These are phyloP conservation scores for Nycticebus coucang DNA, from an alignment of 2,113 vertebrate species.

Conservation along the genomic window DNA sequence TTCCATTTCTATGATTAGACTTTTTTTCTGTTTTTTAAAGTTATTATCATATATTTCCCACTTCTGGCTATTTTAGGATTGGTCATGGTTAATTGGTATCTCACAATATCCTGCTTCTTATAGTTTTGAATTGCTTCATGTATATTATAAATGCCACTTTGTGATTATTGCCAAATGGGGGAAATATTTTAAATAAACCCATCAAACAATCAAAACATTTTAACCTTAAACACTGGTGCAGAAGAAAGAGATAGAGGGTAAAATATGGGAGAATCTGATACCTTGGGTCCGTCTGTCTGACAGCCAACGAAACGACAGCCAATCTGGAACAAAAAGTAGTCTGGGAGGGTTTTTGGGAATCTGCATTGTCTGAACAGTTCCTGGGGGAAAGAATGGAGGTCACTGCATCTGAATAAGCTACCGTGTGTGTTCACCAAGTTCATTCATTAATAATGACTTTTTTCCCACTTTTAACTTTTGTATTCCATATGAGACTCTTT, in stretches of 20 bases:
- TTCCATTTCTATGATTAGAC: neutral
- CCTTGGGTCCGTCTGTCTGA: neutral
- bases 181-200: too few relatives aligned
- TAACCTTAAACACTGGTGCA: neutral
- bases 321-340: neutral
- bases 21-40: neutral
- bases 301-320: neutral
- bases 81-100: neutral
- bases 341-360: neutral
- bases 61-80: neutral
- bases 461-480: neutral
- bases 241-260: neutral
- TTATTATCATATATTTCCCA: neutral
- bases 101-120: neutral
- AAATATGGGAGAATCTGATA: neutral
- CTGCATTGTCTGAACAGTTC: neutral
- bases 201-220: neutral
- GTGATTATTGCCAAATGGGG: neutral
- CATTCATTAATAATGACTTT: neutral
- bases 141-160: neutral
- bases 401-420: neutral
- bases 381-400: fast-evolving
- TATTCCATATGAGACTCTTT: neutral
- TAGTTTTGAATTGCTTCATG: neutral
- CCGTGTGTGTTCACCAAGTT: too few relatives aligned